Base-by-base conservation (phyloP, 2,888 invertebrate species). In the Nymphalis urticae region DNA sequence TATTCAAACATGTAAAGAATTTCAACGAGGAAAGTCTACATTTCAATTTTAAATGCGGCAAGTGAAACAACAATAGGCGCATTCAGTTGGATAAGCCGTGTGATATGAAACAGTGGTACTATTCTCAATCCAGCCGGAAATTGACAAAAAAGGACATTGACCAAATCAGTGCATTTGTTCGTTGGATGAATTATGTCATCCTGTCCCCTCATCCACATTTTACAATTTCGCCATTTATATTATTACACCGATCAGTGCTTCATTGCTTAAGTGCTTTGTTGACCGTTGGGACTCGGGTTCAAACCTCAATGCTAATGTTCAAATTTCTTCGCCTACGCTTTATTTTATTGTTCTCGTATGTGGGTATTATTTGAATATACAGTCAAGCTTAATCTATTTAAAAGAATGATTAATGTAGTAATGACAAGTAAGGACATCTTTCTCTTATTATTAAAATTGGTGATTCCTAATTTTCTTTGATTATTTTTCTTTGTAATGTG, bases 161-260 rank as follows among this genome's bases (percentile, higher is more conserved):
- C 84, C 82, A 80, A 78, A 65, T 65, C 81, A 80, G 58, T 62
- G 65, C 62, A 62, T 53, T 53, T 66, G 82, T 79, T 84, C 82
- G 80, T 80, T 80, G 84, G 78, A 80, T 82, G 82, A 84, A 84
- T 84, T 84, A 85, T 85, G 79, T 79, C 87, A 85, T 87, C 87
- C 85, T 85, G 86, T 80, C 79, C 79, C 76, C 76, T 75, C 75
- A 75, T 76, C 76, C 77, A 75, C 75, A 67, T 70, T 73, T 78
- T 75, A 83, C 82, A 82, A 85, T 85, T 85, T 83, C 82, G 78
- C 83, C 77, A 82, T 85, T 84, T 71, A 62, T 74, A 63, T 70
- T 70, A 70, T 72, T 71, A 63, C 64, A 63, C 61, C 42, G 59
- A 62, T 51, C 63, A 65, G 66, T 68, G 62, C 58, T 68, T 65